Conservation (phyloP, 1,140 invertebrate species). For the Vanessa tameamea region DNA sequence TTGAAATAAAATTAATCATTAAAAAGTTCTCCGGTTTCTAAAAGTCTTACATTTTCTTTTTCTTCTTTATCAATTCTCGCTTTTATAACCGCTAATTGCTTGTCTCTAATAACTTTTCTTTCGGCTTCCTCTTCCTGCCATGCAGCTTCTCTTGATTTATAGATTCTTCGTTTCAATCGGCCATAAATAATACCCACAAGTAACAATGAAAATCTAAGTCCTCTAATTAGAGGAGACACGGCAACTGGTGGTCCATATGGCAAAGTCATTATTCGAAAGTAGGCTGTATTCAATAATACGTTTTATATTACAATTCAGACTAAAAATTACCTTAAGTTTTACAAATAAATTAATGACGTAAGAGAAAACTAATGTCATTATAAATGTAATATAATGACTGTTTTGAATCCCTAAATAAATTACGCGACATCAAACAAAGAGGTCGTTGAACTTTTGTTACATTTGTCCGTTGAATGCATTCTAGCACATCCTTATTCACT, state of each 20-base stretch:
- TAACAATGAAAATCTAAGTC: slow-evolving; percentile 58
- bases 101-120: slow-evolving; percentile 62
- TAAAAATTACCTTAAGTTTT: no score
- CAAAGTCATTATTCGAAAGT: slow-evolving; percentile 43
- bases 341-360: no score
- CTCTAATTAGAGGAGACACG: slow-evolving; percentile 70
- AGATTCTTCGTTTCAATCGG: slow-evolving; percentile 53
- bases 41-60: slow-evolving; percentile 41
- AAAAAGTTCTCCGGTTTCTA: slow-evolving; percentile 31
- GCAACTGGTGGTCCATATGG: slow-evolving; percentile 62
- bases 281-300: neutral
- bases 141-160: slow-evolving; percentile 49
- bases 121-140: slow-evolving; percentile 57
- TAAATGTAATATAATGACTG: neutral
- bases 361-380: neutral
- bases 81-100: slow-evolving; percentile 55
- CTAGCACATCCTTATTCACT: slow-evolving; percentile 55
- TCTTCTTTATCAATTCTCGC: slow-evolving; percentile 62
- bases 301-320: no score
- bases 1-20: slow-evolving; percentile 6
- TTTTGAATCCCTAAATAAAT: neutral
- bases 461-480: slow-evolving; percentile 39
- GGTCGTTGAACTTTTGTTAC: slow-evolving; percentile 29
- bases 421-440: slow-evolving; percentile 25
- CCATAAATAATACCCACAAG: slow-evolving; percentile 68